These are phyloP conservation scores for Sebastes melanostomus DNA, from an alignment of 2,797 vertebrate species.

Conservation along the genomic window DNA sequence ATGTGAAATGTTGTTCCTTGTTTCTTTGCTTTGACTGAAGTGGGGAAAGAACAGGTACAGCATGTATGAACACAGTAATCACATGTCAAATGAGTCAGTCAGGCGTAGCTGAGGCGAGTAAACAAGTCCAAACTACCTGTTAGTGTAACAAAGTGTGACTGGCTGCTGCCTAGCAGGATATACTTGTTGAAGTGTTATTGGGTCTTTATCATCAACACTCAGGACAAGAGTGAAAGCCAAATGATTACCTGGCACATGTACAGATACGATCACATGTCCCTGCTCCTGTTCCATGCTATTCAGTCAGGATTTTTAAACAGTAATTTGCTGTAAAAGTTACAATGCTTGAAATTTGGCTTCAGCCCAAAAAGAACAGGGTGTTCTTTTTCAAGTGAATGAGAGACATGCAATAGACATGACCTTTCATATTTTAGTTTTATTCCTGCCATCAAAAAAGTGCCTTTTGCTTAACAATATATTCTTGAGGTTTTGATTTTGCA, in stretches of 20 bases:
- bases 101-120: conserved; percentile 55
- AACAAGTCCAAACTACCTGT: conserved; percentile 78
- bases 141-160: conserved; percentile 56
- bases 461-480: background rate
- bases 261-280: background rate
- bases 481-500: no score
- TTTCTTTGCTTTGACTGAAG: conserved; percentile 13
- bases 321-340: background rate
- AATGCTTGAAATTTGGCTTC: background rate
- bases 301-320: background rate
- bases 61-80: conserved; percentile 18
- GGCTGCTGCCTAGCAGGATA: conserved; percentile 58
- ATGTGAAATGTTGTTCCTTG: conserved; percentile 33
- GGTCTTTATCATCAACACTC: conserved; percentile 45
- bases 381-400: background rate
- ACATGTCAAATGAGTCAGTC: conserved; percentile 60
- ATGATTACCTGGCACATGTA: conserved; percentile 3
- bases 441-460: background rate
- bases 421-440: background rate
- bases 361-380: background rate
- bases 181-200: conserved; percentile 55
- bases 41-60: conserved; percentile 19
- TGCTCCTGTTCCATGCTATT: background rate
- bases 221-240: background rate
- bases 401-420: background rate